Base-by-base conservation (phyloP, 2,888 invertebrate genomes). In the Scaptomyza cyrtandrae region DNA sequence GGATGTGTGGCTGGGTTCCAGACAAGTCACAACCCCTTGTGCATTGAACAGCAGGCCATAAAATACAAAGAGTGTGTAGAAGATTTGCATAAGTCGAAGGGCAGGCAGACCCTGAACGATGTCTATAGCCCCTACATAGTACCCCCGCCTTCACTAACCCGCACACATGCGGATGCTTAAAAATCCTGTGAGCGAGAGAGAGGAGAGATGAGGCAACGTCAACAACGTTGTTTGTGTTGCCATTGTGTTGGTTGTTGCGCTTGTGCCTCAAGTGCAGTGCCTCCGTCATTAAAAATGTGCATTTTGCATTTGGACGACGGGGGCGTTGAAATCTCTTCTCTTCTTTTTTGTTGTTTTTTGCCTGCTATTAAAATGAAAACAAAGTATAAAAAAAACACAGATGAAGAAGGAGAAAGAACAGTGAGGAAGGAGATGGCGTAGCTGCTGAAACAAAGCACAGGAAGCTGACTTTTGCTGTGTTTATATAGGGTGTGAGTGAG, bases 31-130 rank as follows among this genome's bases (percentile, higher is more conserved):
- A 63, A 71, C 69, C 62, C 68, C 60, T 71, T 54, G 49, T 68
- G 71, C 80, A 86, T 83, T 79, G 77, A 82, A 75, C 83, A 60
- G 77, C 83, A 60, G 75, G 55, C 61, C 71, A 72, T 59, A 37
- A 50, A 63, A n/a, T n/a, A 6, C 11, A 37, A n/a, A 71, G 60
- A 56, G 54, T 69, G 54, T 69, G 64, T 14, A 62, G 33, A 33
- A 10, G 74, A 84, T 84, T 86, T 84, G 87, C 83, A 86, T 87
- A 77, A 71, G 79, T 66, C 87, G 87, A 84, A 84, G 83, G 87
- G 76, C 83, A 84, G 55, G 27, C 53, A 54, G 71, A 61, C 71
- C 66, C 71, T 71, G 72, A 65, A 53, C 19, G 39, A 61, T 60
- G 56, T 44, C 43, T 46, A 50, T 37, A 29, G 5, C 9, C 45